These are phyloP conservation scores for Pagrus major DNA, from an alignment of 2,113 vertebrate genomes.

Conservation along the genomic window DNA sequence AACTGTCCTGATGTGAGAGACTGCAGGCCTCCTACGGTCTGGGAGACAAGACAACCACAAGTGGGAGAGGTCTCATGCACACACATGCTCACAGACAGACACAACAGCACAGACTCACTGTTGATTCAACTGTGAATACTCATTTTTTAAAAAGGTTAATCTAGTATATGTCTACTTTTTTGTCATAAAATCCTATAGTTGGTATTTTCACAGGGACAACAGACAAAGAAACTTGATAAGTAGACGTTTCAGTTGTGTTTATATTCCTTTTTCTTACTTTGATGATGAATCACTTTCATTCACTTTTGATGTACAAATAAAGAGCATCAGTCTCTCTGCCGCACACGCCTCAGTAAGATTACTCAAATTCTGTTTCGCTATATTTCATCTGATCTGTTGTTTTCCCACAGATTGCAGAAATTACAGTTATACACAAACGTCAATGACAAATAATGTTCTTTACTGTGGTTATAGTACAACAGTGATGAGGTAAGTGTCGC, in stretches of 20 bases:
- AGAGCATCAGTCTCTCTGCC: neutral
- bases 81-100: conserved; percentile 14
- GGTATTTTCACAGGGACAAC: no score
- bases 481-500: neutral
- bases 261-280: neutral
- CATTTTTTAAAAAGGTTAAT: neutral
- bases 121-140: conserved; percentile 9
- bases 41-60: conserved; percentile 75
- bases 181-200: neutral
- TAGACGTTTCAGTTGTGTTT: no score
- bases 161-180: no score
- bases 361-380: neutral
- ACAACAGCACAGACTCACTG: neutral
- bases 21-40: conserved; percentile 81
- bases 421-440: neutral
- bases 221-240: no score
- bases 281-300: neutral
- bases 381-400: neutral
- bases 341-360: neutral
- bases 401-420: neutral
- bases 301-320: neutral
- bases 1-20: conserved; percentile 65
- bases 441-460: neutral
- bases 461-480: neutral
- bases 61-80: conserved; percentile 71